phyloP scores from a whole-genome alignment of 2,113 vertebrate species.

The Misgurnus anguillicaudatus region DNA sequence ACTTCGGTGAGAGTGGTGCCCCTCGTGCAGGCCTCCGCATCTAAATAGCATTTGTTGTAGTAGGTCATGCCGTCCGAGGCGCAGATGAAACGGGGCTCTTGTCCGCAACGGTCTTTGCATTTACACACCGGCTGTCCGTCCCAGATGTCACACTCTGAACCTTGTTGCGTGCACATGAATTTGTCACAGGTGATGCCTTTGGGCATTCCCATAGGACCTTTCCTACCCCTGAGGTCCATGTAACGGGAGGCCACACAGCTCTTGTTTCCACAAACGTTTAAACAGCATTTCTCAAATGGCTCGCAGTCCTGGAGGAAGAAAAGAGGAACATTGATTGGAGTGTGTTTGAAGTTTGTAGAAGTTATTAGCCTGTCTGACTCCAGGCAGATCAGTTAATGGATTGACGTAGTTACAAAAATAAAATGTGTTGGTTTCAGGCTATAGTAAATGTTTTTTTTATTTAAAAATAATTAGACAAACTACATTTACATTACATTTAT shows the following conservation, averaged over 20 bases:
- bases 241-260: constrained; percentile 96
- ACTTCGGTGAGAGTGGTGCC: constrained; percentile 90
- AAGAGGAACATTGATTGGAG: neutral
- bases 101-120: constrained; percentile 94
- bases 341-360: neutral
- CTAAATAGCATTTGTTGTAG: constrained; percentile 99
- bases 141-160: constrained; percentile 98
- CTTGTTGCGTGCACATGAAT: constrained; percentile 97
- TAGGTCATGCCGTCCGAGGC: constrained; percentile 97
- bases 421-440: no score
- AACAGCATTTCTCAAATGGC: constrained; percentile 95
- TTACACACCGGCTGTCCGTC: constrained; percentile 95
- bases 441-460: no score
- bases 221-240: constrained; percentile 87
- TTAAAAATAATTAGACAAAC: no score
- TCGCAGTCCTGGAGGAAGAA: constrained; percentile 86
- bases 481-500: no score
- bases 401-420: no score
- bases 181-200: constrained; percentile 91
- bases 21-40: constrained; percentile 94
- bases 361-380: neutral
- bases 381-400: no score
- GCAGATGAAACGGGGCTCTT: constrained; percentile 95
- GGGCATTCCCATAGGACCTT: constrained; percentile 91
- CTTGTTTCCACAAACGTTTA: constrained; percentile 94